These are phyloP conservation scores for Misgurnus mizolepis DNA, from an alignment of 2,113 vertebrate genomes.

Conservation along the genomic window DNA sequence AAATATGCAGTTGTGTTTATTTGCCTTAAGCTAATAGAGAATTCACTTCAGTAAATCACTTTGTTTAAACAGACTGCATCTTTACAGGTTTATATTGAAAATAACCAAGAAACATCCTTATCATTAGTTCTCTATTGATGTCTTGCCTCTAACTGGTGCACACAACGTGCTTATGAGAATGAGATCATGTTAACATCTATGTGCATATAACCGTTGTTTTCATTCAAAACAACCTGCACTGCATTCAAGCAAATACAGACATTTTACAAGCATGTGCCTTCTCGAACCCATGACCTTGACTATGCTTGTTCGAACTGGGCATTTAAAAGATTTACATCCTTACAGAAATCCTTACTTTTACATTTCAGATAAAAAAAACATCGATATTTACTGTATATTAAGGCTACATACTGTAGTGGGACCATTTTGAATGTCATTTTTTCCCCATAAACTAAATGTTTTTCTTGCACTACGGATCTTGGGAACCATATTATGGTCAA, in stretches of 20 bases:
- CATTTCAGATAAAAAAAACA: no score
- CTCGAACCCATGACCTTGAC: no score
- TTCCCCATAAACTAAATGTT: neutral
- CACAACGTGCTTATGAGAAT: neutral
- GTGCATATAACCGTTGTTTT: no score
- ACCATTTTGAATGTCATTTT: neutral
- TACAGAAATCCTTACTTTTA: no score
- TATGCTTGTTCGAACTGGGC: no score
- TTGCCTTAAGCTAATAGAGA: neutral
- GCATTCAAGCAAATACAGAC: no score
- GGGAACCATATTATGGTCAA: neutral
- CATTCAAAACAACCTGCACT: no score
- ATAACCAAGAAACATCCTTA: neutral
- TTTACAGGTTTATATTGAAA: neutral
- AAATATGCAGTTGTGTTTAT: neutral
- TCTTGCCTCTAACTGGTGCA: neutral
- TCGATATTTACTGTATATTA: no score
- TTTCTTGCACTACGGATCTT: neutral
- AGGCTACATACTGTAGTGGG: neutral
- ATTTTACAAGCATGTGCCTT: no score
- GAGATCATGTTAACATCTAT: neutral
- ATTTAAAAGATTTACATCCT: no score
- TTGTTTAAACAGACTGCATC: neutral
- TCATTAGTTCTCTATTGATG: neutral
- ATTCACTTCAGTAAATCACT: neutral